Percentiles rank a stretch among this genome's conserved stretches.
phyloP scores from a whole-genome alignment of 2,113 vertebrate genomes.

The Octodon degus region DNA sequence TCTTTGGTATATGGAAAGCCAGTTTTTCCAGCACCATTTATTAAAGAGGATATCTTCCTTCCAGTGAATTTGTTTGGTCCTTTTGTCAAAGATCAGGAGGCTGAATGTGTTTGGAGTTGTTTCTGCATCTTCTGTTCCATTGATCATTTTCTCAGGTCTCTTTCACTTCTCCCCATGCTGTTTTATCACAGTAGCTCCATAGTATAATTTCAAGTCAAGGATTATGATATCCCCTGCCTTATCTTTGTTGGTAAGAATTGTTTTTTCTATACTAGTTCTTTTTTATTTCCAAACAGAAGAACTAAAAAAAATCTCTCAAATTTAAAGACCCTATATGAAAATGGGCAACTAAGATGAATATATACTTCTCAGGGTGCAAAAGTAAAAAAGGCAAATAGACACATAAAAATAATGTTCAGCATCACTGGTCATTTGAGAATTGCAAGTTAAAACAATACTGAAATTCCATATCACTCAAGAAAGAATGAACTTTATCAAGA shows the following conservation, averaged over 20 bases:
- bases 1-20: not conserved
- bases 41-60: not conserved
- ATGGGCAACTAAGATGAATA: not conserved
- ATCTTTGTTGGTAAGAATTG: not conserved
- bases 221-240: not conserved
- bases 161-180: not conserved
- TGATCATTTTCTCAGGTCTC: not conserved
- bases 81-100: not conserved
- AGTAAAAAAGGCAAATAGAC: not conserved
- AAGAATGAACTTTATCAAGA: not conserved
- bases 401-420: not conserved
- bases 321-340: not conserved
- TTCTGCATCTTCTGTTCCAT: not conserved
- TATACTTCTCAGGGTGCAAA: not conserved
- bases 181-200: not conserved
- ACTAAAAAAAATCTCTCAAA: not conserved
- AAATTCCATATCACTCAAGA: not conserved
- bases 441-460: not conserved
- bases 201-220: not conserved
- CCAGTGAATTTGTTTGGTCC: not conserved
- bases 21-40: not conserved
- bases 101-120: not conserved
- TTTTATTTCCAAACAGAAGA: not conserved
- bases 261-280: not conserved
- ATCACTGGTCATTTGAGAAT: not conserved